Evolutionary conservation across 2,113 vertebrate species (phyloP).

Genomic region (Campylomormyrus numenius): DNA sequence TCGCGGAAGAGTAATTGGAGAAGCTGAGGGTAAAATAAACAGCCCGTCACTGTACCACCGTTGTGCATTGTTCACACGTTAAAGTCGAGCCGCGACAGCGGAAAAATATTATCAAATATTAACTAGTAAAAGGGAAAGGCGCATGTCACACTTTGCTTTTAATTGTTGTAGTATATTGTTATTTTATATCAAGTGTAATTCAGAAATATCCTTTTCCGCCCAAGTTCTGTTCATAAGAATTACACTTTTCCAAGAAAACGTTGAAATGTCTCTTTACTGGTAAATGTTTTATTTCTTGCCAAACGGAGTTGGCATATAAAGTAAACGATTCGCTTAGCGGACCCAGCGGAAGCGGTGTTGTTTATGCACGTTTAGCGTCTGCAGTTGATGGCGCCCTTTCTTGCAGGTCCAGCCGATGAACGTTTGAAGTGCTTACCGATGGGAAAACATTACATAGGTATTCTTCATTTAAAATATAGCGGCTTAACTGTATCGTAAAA

Average conservation of each 20-base stretch:
- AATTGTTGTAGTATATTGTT: neutral
- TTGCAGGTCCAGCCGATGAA: neutral
- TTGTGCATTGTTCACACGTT: constrained; percentile 68
- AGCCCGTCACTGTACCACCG: constrained; percentile 59
- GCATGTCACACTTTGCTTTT: constrained; percentile 12
- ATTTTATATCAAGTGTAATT: neutral
- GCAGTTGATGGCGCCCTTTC: neutral
- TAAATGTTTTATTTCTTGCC: neutral
- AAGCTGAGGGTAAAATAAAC: constrained; percentile 64
- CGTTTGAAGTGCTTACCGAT: neutral
- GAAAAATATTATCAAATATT: constrained; percentile 53
- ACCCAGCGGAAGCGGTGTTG: neutral
- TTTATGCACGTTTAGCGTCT: neutral
- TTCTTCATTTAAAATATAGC: neutral
- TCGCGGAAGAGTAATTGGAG: constrained; percentile 50
- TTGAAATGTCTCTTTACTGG: neutral
- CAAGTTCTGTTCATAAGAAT: neutral
- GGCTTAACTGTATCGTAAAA: neutral
- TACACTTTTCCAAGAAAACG: neutral
- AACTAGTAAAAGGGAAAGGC: constrained; percentile 38
- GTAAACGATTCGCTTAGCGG: neutral
- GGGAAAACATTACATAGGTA: neutral
- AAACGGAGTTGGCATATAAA: neutral
- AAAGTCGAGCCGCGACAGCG: constrained; percentile 39
- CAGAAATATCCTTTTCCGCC: neutral